These are phyloP conservation scores for Calidris pugnax DNA, from an alignment of 2,113 vertebrate species.

Conservation along the genomic window DNA sequence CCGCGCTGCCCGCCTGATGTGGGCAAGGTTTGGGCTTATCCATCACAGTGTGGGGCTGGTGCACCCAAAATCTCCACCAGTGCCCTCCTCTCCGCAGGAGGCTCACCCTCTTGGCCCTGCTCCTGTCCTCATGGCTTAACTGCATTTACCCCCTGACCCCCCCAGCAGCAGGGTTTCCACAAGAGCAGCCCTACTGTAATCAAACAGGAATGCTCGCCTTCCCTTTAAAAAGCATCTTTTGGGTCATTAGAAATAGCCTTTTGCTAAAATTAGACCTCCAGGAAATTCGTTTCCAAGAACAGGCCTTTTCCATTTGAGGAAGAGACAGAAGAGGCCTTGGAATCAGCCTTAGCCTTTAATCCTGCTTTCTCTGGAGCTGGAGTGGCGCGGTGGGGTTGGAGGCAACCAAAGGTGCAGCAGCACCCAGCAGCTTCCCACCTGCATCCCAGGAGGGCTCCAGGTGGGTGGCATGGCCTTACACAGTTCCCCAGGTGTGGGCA, in stretches of 20 bases:
- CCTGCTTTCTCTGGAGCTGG: neutral
- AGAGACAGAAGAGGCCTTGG: neutral
- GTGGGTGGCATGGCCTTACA: fast-evolving
- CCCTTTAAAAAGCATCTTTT: neutral
- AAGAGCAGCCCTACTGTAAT: neutral
- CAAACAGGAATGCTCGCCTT: fast-evolving
- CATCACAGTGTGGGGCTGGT: neutral
- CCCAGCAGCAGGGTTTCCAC: neutral
- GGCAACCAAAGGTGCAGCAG: neutral
- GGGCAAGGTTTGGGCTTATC: neutral
- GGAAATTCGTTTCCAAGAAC: neutral
- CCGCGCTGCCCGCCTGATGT: neutral
- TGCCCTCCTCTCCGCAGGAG: neutral
- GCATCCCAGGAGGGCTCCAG: neutral
- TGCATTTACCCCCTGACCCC: fast-evolving
- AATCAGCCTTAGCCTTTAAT: neutral
- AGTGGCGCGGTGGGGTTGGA: neutral
- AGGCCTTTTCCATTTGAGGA: neutral
- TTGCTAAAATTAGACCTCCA: neutral
- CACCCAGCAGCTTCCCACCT: neutral
- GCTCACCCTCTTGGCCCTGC: fast-evolving
- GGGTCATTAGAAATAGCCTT: neutral
- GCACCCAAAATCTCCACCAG: neutral
- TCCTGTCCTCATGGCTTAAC: fast-evolving
- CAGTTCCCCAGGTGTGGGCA: too few relatives aligned